phyloP scores from a whole-genome alignment of 2,888 invertebrate genomes.

The Agrilus mali region DNA sequence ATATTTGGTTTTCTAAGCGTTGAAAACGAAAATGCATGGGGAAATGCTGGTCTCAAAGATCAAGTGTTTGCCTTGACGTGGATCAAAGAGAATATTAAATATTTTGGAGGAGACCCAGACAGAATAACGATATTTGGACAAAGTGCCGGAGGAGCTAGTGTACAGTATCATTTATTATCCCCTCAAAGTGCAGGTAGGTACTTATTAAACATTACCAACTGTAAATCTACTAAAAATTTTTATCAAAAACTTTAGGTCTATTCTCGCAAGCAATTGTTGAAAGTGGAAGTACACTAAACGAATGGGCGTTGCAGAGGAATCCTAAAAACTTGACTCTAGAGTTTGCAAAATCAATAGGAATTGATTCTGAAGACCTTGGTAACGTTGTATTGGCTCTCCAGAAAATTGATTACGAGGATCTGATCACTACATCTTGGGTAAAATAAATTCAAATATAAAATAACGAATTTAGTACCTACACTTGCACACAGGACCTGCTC shows the following conservation, averaged over 20 bases:
- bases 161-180: constrained; percentile 10
- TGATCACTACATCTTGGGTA: neutral
- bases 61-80: constrained; percentile 10
- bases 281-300: constrained; percentile 5
- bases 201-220: too few species aligned
- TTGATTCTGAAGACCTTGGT: neutral
- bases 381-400: constrained; percentile 1
- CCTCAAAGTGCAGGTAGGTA: neutral
- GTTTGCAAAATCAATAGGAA: constrained; percentile 2
- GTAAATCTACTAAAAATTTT: too few species aligned
- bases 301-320: constrained; percentile 6
- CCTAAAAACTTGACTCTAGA: constrained; percentile 1
- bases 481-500: too few species aligned
- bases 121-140: constrained; percentile 13
- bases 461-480: too few species aligned
- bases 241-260: constrained; percentile 4
- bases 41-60: constrained; percentile 15
- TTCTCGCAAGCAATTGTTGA: constrained; percentile 8
- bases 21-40: constrained; percentile 12
- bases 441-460: too few species aligned
- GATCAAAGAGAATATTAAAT: constrained; percentile 9
- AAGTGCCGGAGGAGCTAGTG: constrained; percentile 13
- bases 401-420: constrained; percentile 1
- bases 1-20: constrained; percentile 16
- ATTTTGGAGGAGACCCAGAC: constrained; percentile 13